Percentiles rank a stretch among this genome's conserved stretches.
Conservation (phyloP, 1,140 invertebrate genomes). For the Chelonus insularis region DNA sequence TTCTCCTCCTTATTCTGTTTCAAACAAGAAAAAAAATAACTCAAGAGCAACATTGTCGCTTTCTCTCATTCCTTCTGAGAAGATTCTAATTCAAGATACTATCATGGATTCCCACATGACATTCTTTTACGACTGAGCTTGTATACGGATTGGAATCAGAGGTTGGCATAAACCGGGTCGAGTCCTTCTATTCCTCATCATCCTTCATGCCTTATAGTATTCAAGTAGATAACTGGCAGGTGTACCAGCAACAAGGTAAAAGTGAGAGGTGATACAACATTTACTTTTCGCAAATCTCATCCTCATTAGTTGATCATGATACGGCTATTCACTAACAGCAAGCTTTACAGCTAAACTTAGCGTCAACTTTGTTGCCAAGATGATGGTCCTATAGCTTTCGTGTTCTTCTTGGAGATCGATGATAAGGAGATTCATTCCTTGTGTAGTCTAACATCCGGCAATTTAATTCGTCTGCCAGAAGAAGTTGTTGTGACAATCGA, state of each 20-base stretch:
- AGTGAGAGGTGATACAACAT: slow-evolving; percentile 33
- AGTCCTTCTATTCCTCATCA: neutral
- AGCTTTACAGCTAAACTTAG: slow-evolving; percentile 45
- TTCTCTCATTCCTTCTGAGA: neutral
- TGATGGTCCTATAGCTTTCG: neutral
- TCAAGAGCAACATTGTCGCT: neutral
- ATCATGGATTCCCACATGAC: slow-evolving; percentile 11
- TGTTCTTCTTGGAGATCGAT: neutral
- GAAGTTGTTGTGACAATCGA: slow-evolving; percentile 47
- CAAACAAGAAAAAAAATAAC: neutral
- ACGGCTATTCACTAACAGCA: no score
- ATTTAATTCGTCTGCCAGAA: slow-evolving; percentile 41
- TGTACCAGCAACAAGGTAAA: slow-evolving; percentile 40
- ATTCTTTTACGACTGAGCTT: slow-evolving; percentile 4
- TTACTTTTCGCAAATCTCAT: slow-evolving; percentile 35
- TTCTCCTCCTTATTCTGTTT: slow-evolving; percentile 17
- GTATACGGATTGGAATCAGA: slow-evolving; percentile 5
- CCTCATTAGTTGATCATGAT: neutral
- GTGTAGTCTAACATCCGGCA: slow-evolving; percentile 12
- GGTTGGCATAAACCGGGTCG: neutral
- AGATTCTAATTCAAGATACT: slow-evolving; percentile 12
- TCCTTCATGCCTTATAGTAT: neutral
- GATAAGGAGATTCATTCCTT: neutral
- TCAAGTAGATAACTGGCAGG: slow-evolving; percentile 39
- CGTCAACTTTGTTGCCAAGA: neutral